Percentiles rank a stretch among this genome's conserved stretches.
Evolutionary conservation across 2,797 vertebrate genomes (phyloP).

Genomic region (Apodemus agrarius): DNA sequence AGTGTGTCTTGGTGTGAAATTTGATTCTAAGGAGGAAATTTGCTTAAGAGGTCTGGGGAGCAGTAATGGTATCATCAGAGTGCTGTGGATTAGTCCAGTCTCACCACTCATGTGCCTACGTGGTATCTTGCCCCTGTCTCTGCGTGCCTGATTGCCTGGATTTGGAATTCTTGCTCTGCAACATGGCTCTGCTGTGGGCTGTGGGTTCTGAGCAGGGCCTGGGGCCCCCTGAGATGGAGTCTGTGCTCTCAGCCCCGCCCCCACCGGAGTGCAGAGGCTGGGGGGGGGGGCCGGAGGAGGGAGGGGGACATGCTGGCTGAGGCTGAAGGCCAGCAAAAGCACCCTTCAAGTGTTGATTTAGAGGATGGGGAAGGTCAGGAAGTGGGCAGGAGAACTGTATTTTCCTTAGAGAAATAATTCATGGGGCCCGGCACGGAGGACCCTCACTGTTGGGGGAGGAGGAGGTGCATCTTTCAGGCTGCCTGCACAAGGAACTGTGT

Average conservation of each 20-base stretch:
- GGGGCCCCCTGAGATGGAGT: neutral
- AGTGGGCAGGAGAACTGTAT: slow-evolving; percentile 41
- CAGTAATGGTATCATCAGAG: neutral
- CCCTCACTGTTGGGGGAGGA: slow-evolving; percentile 63
- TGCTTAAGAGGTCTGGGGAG: neutral
- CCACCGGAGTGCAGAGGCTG: neutral
- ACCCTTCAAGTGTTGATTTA: slow-evolving; percentile 70
- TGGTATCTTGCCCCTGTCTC: neutral
- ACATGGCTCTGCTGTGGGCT: neutral
- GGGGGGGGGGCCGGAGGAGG: neutral
- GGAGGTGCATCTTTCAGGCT: slow-evolving; percentile 44
- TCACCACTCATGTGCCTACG: neutral
- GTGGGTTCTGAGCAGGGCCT: neutral
- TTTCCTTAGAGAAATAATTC: slow-evolving; percentile 79
- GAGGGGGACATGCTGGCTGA: neutral
- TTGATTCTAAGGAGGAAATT: neutral
- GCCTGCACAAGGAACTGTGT: neutral
- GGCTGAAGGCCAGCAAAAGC: slow-evolving; percentile 50
- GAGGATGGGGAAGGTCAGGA: slow-evolving; percentile 66
- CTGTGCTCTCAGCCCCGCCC: neutral
- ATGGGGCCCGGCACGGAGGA: slow-evolving; percentile 63
- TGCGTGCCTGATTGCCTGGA: neutral
- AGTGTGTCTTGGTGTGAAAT: neutral
- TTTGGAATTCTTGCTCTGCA: neutral
- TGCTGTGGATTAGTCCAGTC: neutral